phyloP scores from a whole-genome alignment of 2,113 vertebrate species.

The Microtus ochrogaster region DNA sequence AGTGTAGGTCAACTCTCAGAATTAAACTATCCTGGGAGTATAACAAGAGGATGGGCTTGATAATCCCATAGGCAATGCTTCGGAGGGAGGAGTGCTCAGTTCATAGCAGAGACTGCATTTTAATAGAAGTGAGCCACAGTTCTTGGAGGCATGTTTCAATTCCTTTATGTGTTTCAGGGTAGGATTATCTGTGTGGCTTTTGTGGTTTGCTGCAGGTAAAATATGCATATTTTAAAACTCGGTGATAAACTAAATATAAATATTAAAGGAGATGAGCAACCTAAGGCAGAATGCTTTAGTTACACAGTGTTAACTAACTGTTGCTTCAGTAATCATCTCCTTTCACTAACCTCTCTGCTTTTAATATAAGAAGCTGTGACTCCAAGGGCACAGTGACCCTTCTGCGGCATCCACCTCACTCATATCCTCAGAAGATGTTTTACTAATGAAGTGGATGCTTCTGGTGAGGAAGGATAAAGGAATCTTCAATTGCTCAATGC shows the following conservation, averaged over 20 bases:
- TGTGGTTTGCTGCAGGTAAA: slow-evolving; percentile 48
- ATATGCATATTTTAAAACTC: slow-evolving; percentile 52
- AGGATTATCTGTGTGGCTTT: slow-evolving; percentile 70
- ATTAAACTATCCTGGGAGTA: slow-evolving; percentile 26
- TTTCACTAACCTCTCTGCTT: neutral
- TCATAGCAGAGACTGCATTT: slow-evolving; percentile 52
- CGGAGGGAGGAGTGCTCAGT: neutral
- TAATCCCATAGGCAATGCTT: neutral
- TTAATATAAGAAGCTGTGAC: neutral
- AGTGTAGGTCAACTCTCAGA: slow-evolving; percentile 7
- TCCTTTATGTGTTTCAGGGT: slow-evolving; percentile 60
- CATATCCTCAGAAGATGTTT: neutral
- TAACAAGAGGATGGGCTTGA: slow-evolving; percentile 6
- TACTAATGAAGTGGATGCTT: neutral
- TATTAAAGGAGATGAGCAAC: neutral
- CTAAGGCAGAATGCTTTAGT: slow-evolving; percentile 38
- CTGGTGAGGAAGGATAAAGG: neutral
- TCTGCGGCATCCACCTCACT: neutral
- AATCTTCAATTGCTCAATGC: neutral
- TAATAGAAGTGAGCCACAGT: slow-evolving; percentile 37
- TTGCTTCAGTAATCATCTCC: slow-evolving; percentile 17
- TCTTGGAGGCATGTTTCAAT: slow-evolving; percentile 58
- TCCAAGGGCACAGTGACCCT: neutral
- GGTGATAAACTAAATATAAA: slow-evolving; percentile 59
- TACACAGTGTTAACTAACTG: slow-evolving; percentile 28